Evolutionary conservation across 2,113 vertebrate genomes (phyloP), one percentile per base, ranked within the genome.

Genomic region (Bolborhynchus lineola): DNA sequence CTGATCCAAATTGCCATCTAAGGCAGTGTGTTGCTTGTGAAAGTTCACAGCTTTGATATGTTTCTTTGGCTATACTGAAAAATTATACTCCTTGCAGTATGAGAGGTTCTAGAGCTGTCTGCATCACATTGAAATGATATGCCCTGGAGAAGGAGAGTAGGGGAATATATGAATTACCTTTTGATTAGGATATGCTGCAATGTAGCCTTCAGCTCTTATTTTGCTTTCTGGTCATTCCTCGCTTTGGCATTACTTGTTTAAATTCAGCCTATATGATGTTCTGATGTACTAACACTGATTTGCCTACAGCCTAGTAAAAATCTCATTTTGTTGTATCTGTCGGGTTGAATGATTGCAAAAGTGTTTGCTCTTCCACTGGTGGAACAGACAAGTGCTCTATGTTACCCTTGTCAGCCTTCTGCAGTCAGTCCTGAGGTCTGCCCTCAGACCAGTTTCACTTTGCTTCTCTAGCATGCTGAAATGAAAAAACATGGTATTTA

Each of bases 231-330:
- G 69, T 67, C 0, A 0, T 95, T 76, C 79, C 50, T 93, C 23
- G 49, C 75, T 85, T 90, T 67, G 78, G 57, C 39, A 88, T 92
- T 95, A 57, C 92, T 88, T 92, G 49, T 86, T 93, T 90, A 91
- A 95, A 94, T 93, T 90, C 78, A 86, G 68, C 75, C 63, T 91
- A 9, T 60, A 44, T 68, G 50, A 42, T 90, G 11, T 78, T 53
- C 55, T 75, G 63, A 67, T 91, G 46, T 64, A 55, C 67, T 71
- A 74, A 82, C 95, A 77, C 46, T 60, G 68, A 64, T 90, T 74
- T 92, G 89, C 91, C 86, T 82, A 17, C 31, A 84, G 88, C 68
- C 44, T 78, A 63, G 65, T 39, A 78, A 95, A 90, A 92, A 63
- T 69, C 19, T 82, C 17, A 4, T 76, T 47, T 93, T 94, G 95